Evolutionary conservation across 2,797 vertebrate species (phyloP).

Genomic region (Dermochelys coriacea): DNA sequence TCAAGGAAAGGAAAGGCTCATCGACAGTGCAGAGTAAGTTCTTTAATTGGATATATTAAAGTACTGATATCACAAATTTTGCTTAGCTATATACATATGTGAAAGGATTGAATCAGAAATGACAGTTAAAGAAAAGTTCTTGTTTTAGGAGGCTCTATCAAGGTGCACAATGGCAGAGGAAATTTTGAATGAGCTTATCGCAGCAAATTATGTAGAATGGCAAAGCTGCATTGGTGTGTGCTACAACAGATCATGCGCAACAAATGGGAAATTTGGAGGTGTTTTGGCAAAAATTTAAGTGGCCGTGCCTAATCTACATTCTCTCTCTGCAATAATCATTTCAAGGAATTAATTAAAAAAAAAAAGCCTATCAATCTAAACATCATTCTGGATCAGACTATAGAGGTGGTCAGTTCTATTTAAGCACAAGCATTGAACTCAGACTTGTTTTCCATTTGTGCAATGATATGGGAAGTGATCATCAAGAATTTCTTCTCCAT

Average conservation of each 20-base stretch:
- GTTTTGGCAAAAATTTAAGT: background rate
- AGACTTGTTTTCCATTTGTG: background rate
- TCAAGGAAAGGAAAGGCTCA: background rate
- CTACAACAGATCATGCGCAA: accelerated
- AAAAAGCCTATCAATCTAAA: background rate
- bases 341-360: background rate
- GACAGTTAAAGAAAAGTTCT: background rate
- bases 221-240: background rate
- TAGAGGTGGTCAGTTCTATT: conserved; percentile 29
- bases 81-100: background rate
- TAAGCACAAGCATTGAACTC: background rate
- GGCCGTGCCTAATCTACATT: background rate
- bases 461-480: background rate
- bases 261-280: accelerated
- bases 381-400: background rate
- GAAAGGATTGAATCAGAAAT: background rate
- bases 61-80: background rate
- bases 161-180: accelerated
- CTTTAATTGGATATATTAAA: background rate
- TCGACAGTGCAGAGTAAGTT: background rate
- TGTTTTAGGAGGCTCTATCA: background rate
- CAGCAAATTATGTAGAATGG: background rate
- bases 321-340: background rate
- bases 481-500: conserved; percentile 19
- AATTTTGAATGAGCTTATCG: background rate